Percentiles rank a stretch among this genome's conserved stretches.
Conservation (phyloP, 2,888 invertebrate species). For the Acronicta psi region DNA sequence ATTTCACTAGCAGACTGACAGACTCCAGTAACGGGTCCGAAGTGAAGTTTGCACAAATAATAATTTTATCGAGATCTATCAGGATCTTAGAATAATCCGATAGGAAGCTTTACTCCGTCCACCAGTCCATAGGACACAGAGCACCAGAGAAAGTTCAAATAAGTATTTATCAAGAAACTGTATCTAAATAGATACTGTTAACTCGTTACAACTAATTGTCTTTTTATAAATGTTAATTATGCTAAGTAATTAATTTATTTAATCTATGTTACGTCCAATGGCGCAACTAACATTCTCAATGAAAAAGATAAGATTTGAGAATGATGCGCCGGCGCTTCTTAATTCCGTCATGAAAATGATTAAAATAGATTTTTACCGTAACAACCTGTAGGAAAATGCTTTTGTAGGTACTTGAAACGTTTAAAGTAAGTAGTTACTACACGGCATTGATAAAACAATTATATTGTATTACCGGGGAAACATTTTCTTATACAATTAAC, state of each 20-base stretch:
- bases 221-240: neutral
- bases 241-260: neutral
- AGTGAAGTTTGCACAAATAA: too few relatives aligned
- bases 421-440: neutral
- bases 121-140: too few relatives aligned
- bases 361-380: neutral
- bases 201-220: neutral
- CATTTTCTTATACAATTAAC: neutral
- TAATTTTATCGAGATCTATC: too few relatives aligned
- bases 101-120: too few relatives aligned
- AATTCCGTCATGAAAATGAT: neutral
- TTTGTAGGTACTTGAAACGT: neutral
- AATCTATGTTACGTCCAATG: neutral
- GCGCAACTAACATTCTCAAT: neutral
- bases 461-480: neutral
- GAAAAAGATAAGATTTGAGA: neutral
- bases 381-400: neutral
- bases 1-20: too few relatives aligned
- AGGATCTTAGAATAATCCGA: too few relatives aligned
- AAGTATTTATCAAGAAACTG: neutral
- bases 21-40: too few relatives aligned
- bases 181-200: neutral
- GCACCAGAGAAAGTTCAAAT: too few relatives aligned
- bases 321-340: neutral
- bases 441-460: neutral